Evolutionary conservation across 2,888 invertebrate species (phyloP), one percentile per base, ranked within the genome.

Genomic region (Pandemis cinnamomeana): DNA sequence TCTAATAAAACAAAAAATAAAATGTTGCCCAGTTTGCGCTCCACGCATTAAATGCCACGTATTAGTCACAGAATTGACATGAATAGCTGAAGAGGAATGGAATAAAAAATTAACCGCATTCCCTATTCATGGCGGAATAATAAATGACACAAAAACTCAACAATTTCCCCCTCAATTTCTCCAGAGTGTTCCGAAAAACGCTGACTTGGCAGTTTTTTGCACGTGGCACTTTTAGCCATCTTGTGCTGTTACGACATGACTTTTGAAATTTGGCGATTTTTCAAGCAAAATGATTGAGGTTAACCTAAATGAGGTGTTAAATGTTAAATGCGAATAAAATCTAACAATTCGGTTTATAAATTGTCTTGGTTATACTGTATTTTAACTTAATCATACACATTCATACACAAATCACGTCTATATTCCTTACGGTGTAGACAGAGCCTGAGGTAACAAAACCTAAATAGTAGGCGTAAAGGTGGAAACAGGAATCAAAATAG

Each of bases 111-210:
- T 66, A 46, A 66, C 69, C 69, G 60, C 64, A 70, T 70, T 73
- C 36, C n/a, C 44, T 70, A 70, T 70, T 66, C 73, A 73, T 73
- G 27, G 8, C 69, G 51, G 73, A 73, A 69, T 73, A 73, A 73
- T 69, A 73, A 72, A 72, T 69, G 73, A 53, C 64, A 66, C 64
- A 70, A 66, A 70, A 73, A 73, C 64, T 70, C 60, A 70, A 66
- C 69, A 66, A 70, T 70, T 73, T 73, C 69, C 64, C 42, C 69
- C 73, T 66, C 73, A 51, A 73, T 73, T 64, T 70, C 73, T 70
- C 60, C 44, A 42, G 51, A 70, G 63, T 69, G 58, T 64, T 67
- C 53, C 58, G 41, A 68, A 66, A 69, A 68, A 69, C 64, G 69
- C 55, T 70, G 64, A 73, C 58, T 51, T n/a, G 42, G 69, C 73